A percentile compares a stretch with the other conserved stretches of the same genome.
Evolutionary conservation across 2,888 invertebrate genomes (phyloP).

Genomic region (Trypoxylon attenuatum): DNA sequence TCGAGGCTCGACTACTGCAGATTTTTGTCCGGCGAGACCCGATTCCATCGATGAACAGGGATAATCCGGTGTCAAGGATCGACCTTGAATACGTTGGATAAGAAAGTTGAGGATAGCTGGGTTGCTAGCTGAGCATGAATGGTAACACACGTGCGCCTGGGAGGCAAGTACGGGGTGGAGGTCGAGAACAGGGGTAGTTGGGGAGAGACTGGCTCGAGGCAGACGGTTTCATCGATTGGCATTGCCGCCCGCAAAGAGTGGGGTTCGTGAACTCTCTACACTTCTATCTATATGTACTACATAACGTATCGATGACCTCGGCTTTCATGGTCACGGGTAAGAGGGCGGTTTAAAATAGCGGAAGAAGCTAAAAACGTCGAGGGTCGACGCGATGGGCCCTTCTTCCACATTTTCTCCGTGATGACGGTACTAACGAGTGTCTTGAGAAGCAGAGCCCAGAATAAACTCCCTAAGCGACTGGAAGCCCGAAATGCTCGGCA

Average conservation of each 20-base stretch:
- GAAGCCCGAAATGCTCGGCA: too few relatives aligned
- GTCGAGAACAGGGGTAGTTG: conserved; percentile 44
- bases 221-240: conserved; percentile 67
- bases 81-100: conserved; percentile 17
- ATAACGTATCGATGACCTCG: conserved; percentile 43
- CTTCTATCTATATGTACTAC: conserved; percentile 34
- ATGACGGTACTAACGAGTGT: too few relatives aligned
- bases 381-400: not conserved
- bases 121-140: conserved; percentile 35
- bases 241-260: conserved; percentile 50
- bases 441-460: too few relatives aligned
- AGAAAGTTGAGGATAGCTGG: conserved; percentile 15
- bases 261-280: conserved; percentile 49
- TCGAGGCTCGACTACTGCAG: too few relatives aligned
- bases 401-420: too few relatives aligned
- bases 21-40: not conserved
- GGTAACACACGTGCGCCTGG: conserved; percentile 19
- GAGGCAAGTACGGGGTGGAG: conserved; percentile 7
- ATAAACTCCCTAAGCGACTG: too few relatives aligned
- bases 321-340: conserved; percentile 54
- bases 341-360: conserved; percentile 26
- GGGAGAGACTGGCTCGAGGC: conserved; percentile 41
- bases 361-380: not conserved
- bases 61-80: not conserved
- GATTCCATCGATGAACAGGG: not conserved